A percentile compares a stretch with the other conserved stretches of the same genome.
These are phyloP conservation scores for Coilia nasus DNA, from an alignment of 2,797 vertebrate genomes.

Conservation along the genomic window DNA sequence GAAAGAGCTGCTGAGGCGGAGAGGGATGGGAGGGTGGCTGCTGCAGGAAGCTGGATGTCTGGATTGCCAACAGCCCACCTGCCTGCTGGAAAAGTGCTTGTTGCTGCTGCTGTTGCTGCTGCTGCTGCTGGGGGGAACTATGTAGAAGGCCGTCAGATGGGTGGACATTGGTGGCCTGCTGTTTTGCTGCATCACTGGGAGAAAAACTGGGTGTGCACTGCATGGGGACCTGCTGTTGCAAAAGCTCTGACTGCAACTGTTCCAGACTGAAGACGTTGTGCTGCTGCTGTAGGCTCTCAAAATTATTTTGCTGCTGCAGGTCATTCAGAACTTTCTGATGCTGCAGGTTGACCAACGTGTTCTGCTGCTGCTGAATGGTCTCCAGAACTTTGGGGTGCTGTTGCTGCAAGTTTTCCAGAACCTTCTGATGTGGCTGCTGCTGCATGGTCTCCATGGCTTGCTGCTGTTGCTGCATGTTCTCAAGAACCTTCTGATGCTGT, in stretches of 20 bases:
- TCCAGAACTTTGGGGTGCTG: slow-evolving; percentile 74
- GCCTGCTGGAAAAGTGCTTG: slow-evolving; percentile 88
- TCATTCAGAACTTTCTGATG: slow-evolving; percentile 57
- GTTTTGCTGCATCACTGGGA: slow-evolving; percentile 46
- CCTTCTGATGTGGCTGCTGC: slow-evolving; percentile 72
- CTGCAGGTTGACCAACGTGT: slow-evolving; percentile 52
- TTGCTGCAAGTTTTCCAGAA: slow-evolving; percentile 75
- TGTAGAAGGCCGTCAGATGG: slow-evolving; percentile 74
- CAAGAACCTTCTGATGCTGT: slow-evolving; percentile 55
- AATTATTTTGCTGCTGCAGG: slow-evolving; percentile 45
- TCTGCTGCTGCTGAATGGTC: slow-evolving; percentile 71
- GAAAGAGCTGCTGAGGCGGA: slow-evolving; percentile 93
- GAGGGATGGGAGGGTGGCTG: slow-evolving; percentile 84
- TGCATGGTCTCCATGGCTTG: slow-evolving; percentile 68
- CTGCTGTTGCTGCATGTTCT: slow-evolving; percentile 60
- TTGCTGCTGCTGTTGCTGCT: slow-evolving; percentile 80
- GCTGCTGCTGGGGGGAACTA: slow-evolving; percentile 73
- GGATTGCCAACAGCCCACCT: slow-evolving; percentile 90
- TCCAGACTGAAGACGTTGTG: slow-evolving; percentile 76
- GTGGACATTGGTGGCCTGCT: slow-evolving; percentile 67
- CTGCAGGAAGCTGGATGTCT: slow-evolving; percentile 88
- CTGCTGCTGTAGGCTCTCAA: slow-evolving; percentile 55
- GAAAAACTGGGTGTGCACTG: slow-evolving; percentile 82
- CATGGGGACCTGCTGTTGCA: slow-evolving; percentile 86
- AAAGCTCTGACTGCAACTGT: slow-evolving; percentile 88